A percentile compares a stretch with the other conserved stretches of the same genome.
Conservation (phyloP, 2,888 invertebrate genomes). For the Ennomos quercinarius region DNA sequence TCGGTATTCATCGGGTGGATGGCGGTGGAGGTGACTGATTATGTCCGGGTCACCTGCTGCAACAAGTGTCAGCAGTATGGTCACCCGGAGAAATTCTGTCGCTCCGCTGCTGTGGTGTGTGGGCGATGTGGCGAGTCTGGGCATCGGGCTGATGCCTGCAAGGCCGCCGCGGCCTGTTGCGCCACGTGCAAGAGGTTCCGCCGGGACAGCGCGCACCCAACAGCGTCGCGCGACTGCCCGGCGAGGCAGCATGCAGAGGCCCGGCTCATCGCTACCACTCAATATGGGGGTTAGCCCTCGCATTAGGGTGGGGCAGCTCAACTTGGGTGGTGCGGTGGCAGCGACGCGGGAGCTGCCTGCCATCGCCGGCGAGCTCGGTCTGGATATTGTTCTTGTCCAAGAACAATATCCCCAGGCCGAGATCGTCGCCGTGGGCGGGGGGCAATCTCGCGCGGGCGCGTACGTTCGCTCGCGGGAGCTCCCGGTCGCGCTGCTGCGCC, state of each 20-base stretch:
- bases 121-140: slow-evolving; percentile 41
- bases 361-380: slow-evolving; percentile 23
- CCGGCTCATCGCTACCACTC: background rate
- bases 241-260: slow-evolving; percentile 34
- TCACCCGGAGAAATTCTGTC: slow-evolving; percentile 46
- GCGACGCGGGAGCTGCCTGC: slow-evolving; percentile 41
- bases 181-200: slow-evolving; percentile 46
- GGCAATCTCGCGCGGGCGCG: too few species aligned
- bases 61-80: slow-evolving; percentile 51
- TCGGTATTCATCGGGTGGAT: slow-evolving; percentile 14
- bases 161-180: slow-evolving; percentile 4
- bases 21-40: slow-evolving; percentile 9
- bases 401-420: too few species aligned
- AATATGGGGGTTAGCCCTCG: slow-evolving; percentile 25
- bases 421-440: too few species aligned
- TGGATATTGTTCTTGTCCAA: slow-evolving; percentile 42
- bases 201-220: slow-evolving; percentile 32
- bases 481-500: too few species aligned
- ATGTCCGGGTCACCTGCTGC: slow-evolving; percentile 38
- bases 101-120: slow-evolving; percentile 24
- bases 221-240: slow-evolving; percentile 32
- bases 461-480: too few species aligned
- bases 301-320: slow-evolving; percentile 36
- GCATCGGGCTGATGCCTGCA: slow-evolving; percentile 30
- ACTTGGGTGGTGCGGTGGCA: slow-evolving; percentile 31